These are phyloP conservation scores for Gonocerus acuteangulatus DNA, from an alignment of 2,888 invertebrate genomes.

Conservation along the genomic window DNA sequence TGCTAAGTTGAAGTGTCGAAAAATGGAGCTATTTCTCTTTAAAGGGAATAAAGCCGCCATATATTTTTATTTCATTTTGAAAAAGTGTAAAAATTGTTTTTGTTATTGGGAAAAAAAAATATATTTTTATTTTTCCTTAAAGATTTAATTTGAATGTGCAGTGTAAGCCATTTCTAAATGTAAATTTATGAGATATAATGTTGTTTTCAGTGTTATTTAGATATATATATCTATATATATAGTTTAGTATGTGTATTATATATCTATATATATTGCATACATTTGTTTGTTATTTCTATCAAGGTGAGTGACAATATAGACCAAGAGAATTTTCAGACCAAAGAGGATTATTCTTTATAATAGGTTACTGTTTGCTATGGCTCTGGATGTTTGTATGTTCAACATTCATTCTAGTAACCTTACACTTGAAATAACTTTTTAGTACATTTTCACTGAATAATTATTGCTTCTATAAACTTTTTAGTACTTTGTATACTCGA, in stretches of 20 bases:
- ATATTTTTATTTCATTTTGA: background rate
- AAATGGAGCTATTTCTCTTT: no score
- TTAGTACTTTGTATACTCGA: no score
- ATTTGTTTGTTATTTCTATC: conserved; percentile 21
- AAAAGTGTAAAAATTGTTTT: no score
- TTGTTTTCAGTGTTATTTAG: conserved; percentile 22
- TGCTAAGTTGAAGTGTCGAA: no score
- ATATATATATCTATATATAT: conserved; percentile 10
- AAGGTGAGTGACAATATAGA: conserved; percentile 19
- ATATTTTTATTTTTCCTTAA: conserved; percentile 9
- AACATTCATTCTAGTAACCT: no score
- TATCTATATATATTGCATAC: conserved; percentile 15
- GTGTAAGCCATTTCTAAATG: background rate
- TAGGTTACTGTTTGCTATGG: conserved; percentile 2
- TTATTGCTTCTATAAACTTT: no score
- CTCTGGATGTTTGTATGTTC: conserved; percentile 2
- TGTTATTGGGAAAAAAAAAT: no score
- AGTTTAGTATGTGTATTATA: conserved; percentile 8
- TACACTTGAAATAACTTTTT: no score
- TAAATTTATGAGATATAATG: conserved; percentile 16
- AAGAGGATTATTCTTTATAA: conserved; percentile 20
- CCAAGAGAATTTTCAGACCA: conserved; percentile 18
- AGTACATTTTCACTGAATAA: no score
- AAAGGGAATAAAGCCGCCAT: background rate
- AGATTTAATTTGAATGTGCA: conserved; percentile 7